These are phyloP conservation scores for Manduca sexta DNA, from an alignment of 1,140 invertebrate species.

Conservation along the genomic window DNA sequence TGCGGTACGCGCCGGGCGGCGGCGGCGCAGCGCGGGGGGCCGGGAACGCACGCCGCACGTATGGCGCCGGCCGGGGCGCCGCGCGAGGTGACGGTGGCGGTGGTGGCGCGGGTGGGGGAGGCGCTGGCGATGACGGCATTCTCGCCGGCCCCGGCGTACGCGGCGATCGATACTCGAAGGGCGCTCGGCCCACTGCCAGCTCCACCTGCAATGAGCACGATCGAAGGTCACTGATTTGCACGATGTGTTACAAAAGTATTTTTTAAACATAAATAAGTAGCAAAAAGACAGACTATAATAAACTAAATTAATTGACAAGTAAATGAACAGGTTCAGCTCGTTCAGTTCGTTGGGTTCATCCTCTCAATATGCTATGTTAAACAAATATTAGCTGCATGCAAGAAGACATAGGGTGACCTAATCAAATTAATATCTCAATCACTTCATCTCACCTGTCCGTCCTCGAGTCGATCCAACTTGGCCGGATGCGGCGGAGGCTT, in stretches of 20 bases:
- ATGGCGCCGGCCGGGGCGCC: constrained; percentile 24
- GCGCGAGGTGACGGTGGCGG: constrained; percentile 27
- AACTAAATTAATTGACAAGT: no score
- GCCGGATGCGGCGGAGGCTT: constrained; percentile 72
- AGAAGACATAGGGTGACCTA: no score
- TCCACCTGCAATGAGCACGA: constrained; percentile 36
- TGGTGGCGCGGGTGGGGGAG: constrained; percentile 19
- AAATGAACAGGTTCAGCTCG: no score
- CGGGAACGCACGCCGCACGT: constrained; percentile 32
- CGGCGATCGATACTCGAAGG: constrained; percentile 59
- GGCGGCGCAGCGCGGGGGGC: constrained; percentile 9
- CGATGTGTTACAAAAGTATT: no score
- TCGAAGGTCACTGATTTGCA: no score
- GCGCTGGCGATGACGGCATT: constrained; percentile 55
- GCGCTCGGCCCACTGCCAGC: constrained; percentile 55
- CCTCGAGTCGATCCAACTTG: constrained; percentile 52
- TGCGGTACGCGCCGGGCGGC: constrained; percentile 34
- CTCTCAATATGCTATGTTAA: no score
- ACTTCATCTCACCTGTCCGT: constrained; percentile 50
- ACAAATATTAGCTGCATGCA: no score
- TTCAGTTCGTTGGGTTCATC: no score
- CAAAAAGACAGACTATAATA: no score
- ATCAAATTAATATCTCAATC: no score
- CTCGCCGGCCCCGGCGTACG: constrained; percentile 39
- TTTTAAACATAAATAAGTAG: no score